Percentiles rank a stretch among this genome's conserved stretches.
Evolutionary conservation across 1,140 invertebrate species (phyloP).

Genomic region (Melitaea cinxia): DNA sequence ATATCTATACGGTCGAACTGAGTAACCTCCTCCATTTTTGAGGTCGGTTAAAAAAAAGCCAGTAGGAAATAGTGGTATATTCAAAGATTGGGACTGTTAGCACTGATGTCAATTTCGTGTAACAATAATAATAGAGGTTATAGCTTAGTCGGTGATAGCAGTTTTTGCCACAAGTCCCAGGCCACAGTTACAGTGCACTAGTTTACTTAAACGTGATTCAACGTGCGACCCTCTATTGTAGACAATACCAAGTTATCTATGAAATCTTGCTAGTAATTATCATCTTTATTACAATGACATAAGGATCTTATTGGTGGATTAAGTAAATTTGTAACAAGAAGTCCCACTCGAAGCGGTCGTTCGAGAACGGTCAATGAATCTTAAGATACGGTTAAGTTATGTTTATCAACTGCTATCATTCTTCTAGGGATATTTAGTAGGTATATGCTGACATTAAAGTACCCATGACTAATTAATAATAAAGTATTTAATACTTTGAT

Average conservation of each 20-base stretch:
- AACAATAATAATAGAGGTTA: constrained; percentile 17
- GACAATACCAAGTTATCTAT: constrained; percentile 31
- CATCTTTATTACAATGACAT: constrained; percentile 8
- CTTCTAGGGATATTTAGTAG: not conserved
- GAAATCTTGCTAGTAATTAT: constrained; percentile 11
- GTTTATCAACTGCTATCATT: constrained; percentile 2
- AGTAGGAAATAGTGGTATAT: no score
- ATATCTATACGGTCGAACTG: no score
- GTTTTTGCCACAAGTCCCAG: constrained; percentile 44
- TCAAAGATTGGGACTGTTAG: not conserved
- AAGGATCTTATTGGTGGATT: constrained; percentile 13
- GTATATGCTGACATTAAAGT: no score
- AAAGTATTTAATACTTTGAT: no score
- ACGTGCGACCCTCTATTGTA: constrained; percentile 68
- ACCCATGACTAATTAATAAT: no score
- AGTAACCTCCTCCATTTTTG: no score
- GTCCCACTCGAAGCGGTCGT: constrained; percentile 46
- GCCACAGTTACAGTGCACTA: constrained; percentile 67
- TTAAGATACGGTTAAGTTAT: constrained; percentile 21
- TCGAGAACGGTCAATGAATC: constrained; percentile 58
- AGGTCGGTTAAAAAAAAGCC: no score
- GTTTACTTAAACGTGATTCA: constrained; percentile 60
- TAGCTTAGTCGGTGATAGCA: constrained; percentile 22
- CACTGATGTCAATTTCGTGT: not conserved
- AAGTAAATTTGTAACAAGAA: constrained; percentile 25